These are phyloP conservation scores for Coenonympha glycerion DNA, from an alignment of 2,888 invertebrate species.

Conservation along the genomic window DNA sequence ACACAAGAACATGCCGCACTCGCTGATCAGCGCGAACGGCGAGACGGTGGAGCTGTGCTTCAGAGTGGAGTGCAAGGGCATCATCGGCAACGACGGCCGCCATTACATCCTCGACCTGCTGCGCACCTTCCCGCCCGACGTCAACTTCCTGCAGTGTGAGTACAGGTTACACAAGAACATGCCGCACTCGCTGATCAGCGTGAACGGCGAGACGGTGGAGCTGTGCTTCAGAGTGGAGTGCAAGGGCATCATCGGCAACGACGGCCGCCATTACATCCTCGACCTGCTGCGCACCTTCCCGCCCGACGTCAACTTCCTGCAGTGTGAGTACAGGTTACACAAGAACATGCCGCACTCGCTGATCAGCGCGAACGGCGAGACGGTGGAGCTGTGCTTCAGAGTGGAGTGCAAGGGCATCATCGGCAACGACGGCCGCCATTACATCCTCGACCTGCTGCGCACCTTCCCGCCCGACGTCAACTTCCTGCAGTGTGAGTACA, in stretches of 20 bases:
- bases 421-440: constrained; percentile 98
- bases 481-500: constrained; percentile 85
- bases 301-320: constrained; percentile 97
- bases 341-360: constrained; percentile 90
- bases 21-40: constrained; percentile 91
- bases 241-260: constrained; percentile 99
- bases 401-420: constrained; percentile 99
- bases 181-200: constrained; percentile 95
- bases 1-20: constrained; percentile 83
- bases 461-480: constrained; percentile 99
- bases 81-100: constrained; percentile 98
- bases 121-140: constrained; percentile 98
- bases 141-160: constrained; percentile 93
- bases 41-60: constrained; percentile 95
- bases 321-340: constrained; percentile 72
- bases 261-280: constrained; percentile 96
- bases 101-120: constrained; percentile 97
- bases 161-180: constrained; percentile 47
- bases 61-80: constrained; percentile 99
- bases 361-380: constrained; percentile 91
- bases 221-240: constrained; percentile 98
- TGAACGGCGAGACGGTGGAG: constrained; percentile 92
- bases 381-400: constrained; percentile 95
- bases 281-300: constrained; percentile 98
- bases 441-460: constrained; percentile 94